A percentile compares a stretch with the other conserved stretches of the same genome.
phyloP scores from a whole-genome alignment of 2,888 invertebrate species.

The Tetranychus truncatus region DNA sequence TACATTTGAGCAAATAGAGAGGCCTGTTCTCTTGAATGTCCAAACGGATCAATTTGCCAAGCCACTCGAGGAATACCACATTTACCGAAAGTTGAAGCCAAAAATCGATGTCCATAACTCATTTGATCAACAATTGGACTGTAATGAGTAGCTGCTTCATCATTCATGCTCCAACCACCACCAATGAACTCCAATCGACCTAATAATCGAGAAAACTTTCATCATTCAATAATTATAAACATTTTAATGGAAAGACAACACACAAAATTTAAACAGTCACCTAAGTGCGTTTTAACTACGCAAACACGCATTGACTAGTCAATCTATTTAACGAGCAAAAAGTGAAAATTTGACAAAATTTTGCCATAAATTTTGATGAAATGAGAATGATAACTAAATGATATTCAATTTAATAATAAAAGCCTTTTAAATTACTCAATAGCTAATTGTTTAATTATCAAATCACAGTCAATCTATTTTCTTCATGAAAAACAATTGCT shows the following conservation, averaged over 20 bases:
- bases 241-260: too few species aligned
- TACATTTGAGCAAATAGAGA: constrained; percentile 50
- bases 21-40: constrained; percentile 69
- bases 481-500: too few species aligned
- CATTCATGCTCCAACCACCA: constrained; percentile 34
- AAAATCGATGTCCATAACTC: constrained; percentile 34
- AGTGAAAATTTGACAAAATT: not conserved
- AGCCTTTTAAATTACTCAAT: too few species aligned
- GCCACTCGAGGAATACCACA: constrained; percentile 35
- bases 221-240: too few species aligned
- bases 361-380: too few species aligned
- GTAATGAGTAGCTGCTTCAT: constrained; percentile 40
- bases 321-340: too few species aligned
- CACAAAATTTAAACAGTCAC: too few species aligned
- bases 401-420: not conserved
- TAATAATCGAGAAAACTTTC: not conserved
- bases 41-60: constrained; percentile 59
- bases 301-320: too few species aligned
- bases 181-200: constrained; percentile 22
- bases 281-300: too few species aligned
- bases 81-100: constrained; percentile 29
- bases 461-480: too few species aligned
- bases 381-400: not conserved
- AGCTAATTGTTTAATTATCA: too few species aligned
- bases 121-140: constrained; percentile 40